Base-by-base conservation (phyloP, 2,888 invertebrate species). In the Tridacna crocea region DNA sequence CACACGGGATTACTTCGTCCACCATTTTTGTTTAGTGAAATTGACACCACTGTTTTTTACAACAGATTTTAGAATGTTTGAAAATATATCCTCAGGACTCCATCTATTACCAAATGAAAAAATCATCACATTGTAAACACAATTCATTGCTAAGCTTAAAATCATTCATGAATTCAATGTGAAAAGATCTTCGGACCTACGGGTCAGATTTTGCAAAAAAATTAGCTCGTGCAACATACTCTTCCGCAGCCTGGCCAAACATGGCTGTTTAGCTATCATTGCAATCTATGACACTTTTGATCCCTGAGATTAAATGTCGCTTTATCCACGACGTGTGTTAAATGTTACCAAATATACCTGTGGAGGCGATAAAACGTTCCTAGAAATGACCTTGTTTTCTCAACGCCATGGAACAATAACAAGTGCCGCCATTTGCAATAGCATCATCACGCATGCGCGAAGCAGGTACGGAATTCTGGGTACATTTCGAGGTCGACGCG, bases 341-440 rank as follows among this genome's bases (percentile, higher is more conserved):
- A 22, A 22, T n/a, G 36, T 22, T 46, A 48, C 46, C 47, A 47
- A 58, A 51, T 79, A 70, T 87, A 95, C 95, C 95, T 95, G 94
- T 92, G 93, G 94, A 94, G 94, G 94, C 93, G 93, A 93, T 93
- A 94, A 94, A 94, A 94, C 93, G 93, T 93, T 94, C 93, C 94
- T 95, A 95, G 94, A 94, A 94, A 94, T 94, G 93, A 93, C 94
- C 94, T 93, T 94, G 94, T 94, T 94, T 95, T 94, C 95, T 94
- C 94, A 94, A 97, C 97, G 96, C 97, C 97, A 97, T 97, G 97
- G 94, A 98, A 98, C 98, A 98, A 98, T 98, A 98, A 98, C 98
- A 98, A 91, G 97, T 97, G 97, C 97, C 98, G 98, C 98, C 98
- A 98, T 98, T 98, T 98, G 97, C 97, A 97, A 97, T 98, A 96